Percentiles rank a stretch among this genome's conserved stretches.
phyloP scores from a whole-genome alignment of 2,113 vertebrate species.

The Neopipo cinnamomea region DNA sequence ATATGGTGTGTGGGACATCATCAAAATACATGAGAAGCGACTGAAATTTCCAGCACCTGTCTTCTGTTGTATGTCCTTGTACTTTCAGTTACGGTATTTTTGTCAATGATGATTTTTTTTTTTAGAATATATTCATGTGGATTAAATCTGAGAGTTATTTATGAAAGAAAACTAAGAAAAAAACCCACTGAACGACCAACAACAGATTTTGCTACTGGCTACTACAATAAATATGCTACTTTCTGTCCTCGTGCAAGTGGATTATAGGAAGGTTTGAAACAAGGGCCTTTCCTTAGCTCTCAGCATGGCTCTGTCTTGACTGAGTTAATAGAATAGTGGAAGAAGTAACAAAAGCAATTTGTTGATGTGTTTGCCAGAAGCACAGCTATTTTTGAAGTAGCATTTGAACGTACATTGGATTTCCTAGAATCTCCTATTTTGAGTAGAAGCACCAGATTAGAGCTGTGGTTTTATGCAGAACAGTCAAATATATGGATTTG shows the following conservation, averaged over 20 bases:
- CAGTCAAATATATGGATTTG: background rate
- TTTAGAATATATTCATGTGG: background rate
- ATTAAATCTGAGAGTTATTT: background rate
- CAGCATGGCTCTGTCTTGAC: background rate
- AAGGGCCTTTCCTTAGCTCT: background rate
- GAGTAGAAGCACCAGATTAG: background rate
- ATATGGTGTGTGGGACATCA: conserved; percentile 37
- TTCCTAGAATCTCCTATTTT: background rate
- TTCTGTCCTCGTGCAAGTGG: background rate
- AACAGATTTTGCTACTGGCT: background rate
- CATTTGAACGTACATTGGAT: background rate
- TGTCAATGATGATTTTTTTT: background rate
- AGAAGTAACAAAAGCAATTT: background rate
- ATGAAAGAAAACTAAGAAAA: background rate
- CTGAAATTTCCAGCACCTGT: conserved; percentile 41
- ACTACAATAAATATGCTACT: background rate
- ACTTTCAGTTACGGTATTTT: background rate
- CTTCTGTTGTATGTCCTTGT: conserved; percentile 10
- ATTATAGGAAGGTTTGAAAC: background rate
- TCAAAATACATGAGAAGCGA: background rate
- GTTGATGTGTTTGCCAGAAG: background rate
- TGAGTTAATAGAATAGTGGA: background rate
- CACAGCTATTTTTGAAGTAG: conserved; percentile 16
- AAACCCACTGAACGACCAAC: background rate
- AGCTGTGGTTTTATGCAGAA: background rate